Evolutionary conservation across 2,113 vertebrate genomes (phyloP).

Genomic region (Proteles cristata): DNA sequence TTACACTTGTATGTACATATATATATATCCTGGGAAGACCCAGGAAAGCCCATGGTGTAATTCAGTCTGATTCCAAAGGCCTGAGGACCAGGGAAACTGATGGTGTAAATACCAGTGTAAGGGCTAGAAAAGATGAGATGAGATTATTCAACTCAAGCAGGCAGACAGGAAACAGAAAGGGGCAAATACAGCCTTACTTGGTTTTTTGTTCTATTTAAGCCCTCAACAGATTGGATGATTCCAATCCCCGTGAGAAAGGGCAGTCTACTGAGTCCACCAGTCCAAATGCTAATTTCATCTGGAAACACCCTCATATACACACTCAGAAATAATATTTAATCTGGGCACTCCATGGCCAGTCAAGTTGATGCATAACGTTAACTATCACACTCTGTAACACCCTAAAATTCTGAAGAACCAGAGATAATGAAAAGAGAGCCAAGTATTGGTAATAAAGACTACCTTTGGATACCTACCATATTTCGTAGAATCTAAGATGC

Average conservation of each 20-base stretch:
- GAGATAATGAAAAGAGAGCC: background rate
- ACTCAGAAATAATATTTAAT: background rate
- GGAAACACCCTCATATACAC: background rate
- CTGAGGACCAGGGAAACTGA: background rate
- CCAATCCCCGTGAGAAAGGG: too few species aligned
- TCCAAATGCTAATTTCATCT: background rate
- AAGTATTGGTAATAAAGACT: background rate
- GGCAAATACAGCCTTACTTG: background rate
- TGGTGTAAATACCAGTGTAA: background rate
- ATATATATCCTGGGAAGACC: background rate
- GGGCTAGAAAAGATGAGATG: background rate
- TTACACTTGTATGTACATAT: too few species aligned
- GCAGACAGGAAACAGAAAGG: background rate
- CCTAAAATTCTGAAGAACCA: background rate
- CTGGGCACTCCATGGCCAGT: background rate
- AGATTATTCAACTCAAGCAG: background rate
- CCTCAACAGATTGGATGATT: background rate
- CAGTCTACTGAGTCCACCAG: background rate
- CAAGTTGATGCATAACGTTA: background rate
- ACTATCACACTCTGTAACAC: background rate
- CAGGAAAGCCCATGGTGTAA: background rate
- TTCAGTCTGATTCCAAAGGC: background rate
- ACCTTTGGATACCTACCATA: background rate
- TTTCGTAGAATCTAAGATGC: background rate
- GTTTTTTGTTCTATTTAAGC: background rate